Evolutionary conservation across 2,888 invertebrate species (phyloP), one percentile per base, ranked within the genome.

Genomic region (Catocala sponsa): DNA sequence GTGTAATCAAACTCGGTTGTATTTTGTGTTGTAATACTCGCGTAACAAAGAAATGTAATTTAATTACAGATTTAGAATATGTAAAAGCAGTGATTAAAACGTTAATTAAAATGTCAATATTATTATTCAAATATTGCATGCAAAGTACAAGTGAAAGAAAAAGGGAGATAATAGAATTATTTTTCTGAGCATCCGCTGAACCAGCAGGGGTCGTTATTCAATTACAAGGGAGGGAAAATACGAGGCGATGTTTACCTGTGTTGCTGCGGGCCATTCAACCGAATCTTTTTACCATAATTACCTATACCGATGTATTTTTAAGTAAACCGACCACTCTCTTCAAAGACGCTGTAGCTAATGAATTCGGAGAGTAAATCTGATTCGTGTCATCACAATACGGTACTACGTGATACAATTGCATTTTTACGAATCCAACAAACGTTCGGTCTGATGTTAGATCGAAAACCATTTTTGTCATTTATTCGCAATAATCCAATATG

Each of bases 401-500:
- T 4, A 9, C 15, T 13, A 46, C 46, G 46, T 15, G 46, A 46
- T 46, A 46, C 25, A 13, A 46, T 46, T 46, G 46, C 46, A 46
- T 15, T 65, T 69, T 69, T 66, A 65, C 69, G 65, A 67, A 68
- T 67, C 65, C 47, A 59, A 64, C 67, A 57, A 72, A 66, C 59
- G 43, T 41, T 51, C 49, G 54, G 43, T 57, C 52, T 56, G 65
- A 69, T 67, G 74, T 61, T 76, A 82, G 83, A 85, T 85, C 81
- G 81, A 78, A 81, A 85, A 84, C 82, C 82, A 87, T 90, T 90
- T 88, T 88, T 86, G 90, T 87, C 91, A 90, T 92, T 89, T 91
- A 89, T 88, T 86, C 87, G 85, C 86, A 89, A 91, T 92, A 92
- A 92, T 90, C 91, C 89, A 89, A 91, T 89, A 89, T 88, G 84